phyloP scores from a whole-genome alignment of 2,888 invertebrate species.

The Cantharis flavilabris region DNA sequence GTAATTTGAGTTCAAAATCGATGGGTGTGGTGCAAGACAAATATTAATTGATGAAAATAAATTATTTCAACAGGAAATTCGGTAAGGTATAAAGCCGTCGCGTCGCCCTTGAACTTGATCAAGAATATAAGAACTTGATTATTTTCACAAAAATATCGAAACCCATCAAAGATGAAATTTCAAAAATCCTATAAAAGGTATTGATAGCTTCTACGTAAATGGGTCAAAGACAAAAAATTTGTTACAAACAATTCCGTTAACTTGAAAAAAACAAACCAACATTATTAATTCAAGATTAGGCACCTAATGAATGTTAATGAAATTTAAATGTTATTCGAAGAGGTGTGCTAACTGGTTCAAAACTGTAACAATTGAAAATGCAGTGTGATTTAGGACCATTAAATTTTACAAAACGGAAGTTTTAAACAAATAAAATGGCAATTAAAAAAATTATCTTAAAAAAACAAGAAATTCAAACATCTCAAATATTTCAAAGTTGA shows the following conservation, averaged over 20 bases:
- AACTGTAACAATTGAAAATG: neutral
- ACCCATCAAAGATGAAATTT: neutral
- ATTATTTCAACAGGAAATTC: neutral
- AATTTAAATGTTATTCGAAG: neutral
- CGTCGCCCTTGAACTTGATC: neutral
- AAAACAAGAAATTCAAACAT: neutral
- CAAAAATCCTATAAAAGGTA: neutral
- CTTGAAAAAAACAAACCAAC: neutral
- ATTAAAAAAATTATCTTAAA: neutral
- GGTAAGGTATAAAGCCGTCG: neutral
- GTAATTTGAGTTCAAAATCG: neutral
- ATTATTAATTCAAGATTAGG: neutral
- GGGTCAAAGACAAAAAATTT: neutral
- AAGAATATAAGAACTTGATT: neutral
- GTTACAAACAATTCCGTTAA: neutral
- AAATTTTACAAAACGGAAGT: neutral
- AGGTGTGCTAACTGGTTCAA: neutral
- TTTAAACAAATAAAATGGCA: neutral
- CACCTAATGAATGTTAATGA: neutral
- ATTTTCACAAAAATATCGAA: neutral
- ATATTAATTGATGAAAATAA: neutral
- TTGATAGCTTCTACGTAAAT: neutral
- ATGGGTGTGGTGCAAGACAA: neutral
- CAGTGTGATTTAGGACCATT: neutral
- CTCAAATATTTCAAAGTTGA: neutral